Evolutionary conservation across 2,888 invertebrate genomes (phyloP).

Genomic region (Rotaria macrura): DNA sequence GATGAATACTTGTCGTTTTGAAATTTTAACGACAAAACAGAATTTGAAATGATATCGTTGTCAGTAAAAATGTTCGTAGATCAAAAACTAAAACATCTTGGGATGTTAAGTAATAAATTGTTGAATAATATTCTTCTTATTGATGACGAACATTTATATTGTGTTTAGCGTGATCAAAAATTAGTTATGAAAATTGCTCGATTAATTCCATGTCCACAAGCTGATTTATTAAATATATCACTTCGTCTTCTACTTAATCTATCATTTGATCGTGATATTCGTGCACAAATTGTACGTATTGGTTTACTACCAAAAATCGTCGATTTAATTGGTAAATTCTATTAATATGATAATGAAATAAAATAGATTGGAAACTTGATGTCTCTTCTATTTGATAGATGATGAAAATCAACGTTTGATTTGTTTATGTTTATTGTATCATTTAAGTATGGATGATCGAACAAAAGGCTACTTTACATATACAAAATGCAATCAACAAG

Average conservation of each 20-base stretch:
- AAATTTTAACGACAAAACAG: too few relatives aligned
- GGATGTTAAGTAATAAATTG: background rate
- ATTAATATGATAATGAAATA: background rate
- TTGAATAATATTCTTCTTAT: too few relatives aligned
- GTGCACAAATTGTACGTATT: constrained; percentile 76
- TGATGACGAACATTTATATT: background rate
- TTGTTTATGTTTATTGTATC: constrained; percentile 61
- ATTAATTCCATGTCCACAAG: constrained; percentile 53
- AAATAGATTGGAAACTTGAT: background rate
- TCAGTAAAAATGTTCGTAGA: too few relatives aligned
- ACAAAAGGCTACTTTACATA: constrained; percentile 83
- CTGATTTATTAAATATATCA: constrained; percentile 67
- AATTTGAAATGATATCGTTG: too few relatives aligned
- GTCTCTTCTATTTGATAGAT: constrained; percentile 38
- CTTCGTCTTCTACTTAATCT: constrained; percentile 82
- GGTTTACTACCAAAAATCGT: constrained; percentile 80
- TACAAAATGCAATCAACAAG: constrained; percentile 67
- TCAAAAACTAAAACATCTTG: too few relatives aligned
- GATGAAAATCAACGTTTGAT: constrained; percentile 49
- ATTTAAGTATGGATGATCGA: constrained; percentile 84
- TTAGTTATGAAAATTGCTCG: constrained; percentile 72
- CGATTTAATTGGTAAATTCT: constrained; percentile 65
- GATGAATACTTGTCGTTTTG: too few relatives aligned
- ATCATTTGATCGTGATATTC: constrained; percentile 76
- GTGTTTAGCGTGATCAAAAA: constrained; percentile 55